Base-by-base conservation (phyloP, 2,113 vertebrate species). In the Anoura caudifer region DNA sequence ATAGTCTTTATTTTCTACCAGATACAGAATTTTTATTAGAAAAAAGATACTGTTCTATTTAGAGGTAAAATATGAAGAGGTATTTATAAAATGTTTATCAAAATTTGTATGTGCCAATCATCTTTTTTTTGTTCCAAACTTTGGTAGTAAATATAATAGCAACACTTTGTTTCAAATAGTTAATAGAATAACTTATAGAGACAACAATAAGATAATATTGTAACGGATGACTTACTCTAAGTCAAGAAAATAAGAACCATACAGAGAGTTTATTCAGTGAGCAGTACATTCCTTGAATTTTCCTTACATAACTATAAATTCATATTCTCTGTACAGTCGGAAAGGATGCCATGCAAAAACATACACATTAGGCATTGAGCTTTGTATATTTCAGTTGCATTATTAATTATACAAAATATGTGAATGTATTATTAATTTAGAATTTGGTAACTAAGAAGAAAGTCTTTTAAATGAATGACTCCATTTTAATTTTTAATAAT, bases 381-480 rank as follows among this genome's bases (percentile, higher is more conserved):
- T 94, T 97, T 95, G 56, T 80, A 38, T 86, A 63, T 67, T 94
- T 81, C 84, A 95, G 47, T 92, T 95, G 69, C 26, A 92, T 87
- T 93, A 95, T 87, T 96, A 97, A 97, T 95, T 96, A 96, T 31
- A 97, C 87, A 91, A 90, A 97, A 97, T 31, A 93, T 89, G 72
- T 91, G 89, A 97, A 86, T 52, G 76, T 90, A 95, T 96, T 94
- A 97, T 96, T 95, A 96, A 95, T 89, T 97, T 96, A 97, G 82
- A 70, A 96, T 97, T 96, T 90, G 56, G 20, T 96, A 95, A 88
- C 75, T 69, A 92, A 95, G 83, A 95, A 96, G 67, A 95, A 96
- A 97, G 43, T 95, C 54, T 90, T 36, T 91, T 65, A 97, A 97
- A 96, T 87, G 77, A 96, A 95, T 89, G 82, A 94, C 54, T 91